A percentile compares a stretch with the other conserved stretches of the same genome.
phyloP scores from a whole-genome alignment of 2,797 vertebrate genomes.

The Pseudochromis fuscus region DNA sequence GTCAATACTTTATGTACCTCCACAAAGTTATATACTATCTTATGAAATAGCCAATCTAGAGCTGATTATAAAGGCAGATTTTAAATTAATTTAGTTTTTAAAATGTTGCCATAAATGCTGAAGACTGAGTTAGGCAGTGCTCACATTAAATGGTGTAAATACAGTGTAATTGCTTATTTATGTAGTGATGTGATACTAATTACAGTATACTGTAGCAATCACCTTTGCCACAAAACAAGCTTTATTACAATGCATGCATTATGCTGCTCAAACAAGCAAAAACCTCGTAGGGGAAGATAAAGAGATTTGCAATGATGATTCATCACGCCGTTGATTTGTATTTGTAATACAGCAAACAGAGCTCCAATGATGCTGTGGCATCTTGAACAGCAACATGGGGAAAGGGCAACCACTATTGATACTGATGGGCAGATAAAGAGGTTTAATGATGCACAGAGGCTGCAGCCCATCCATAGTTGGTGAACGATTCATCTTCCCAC shows the following conservation, averaged over 20 bases:
- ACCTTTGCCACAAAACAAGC: slow-evolving; percentile 46
- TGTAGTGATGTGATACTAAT: slow-evolving; percentile 28
- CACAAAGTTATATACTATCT: slow-evolving; percentile 1
- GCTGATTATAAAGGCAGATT: slow-evolving; percentile 19
- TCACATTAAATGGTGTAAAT: slow-evolving; percentile 1
- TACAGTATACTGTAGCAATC: slow-evolving; percentile 36
- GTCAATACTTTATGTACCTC: slow-evolving; percentile 55
- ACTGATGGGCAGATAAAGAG: slow-evolving; percentile 58
- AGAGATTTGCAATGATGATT: slow-evolving; percentile 54
- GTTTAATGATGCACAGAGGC: slow-evolving; percentile 66
- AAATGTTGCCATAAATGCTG: slow-evolving; percentile 11
- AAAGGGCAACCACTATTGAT: slow-evolving; percentile 51
- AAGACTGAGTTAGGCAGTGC: slow-evolving; percentile 2
- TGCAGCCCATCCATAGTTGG: slow-evolving; percentile 51
- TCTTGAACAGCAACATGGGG: slow-evolving; percentile 43
- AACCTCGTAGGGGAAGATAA: slow-evolving; percentile 42
- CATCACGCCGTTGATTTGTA: slow-evolving; percentile 43
- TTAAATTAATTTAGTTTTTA: slow-evolving; percentile 5
- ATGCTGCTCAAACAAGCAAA: slow-evolving; percentile 44
- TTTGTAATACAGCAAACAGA: slow-evolving; percentile 37
- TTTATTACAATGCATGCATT: slow-evolving; percentile 31
- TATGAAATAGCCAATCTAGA: slow-evolving; percentile 5
- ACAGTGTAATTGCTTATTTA: slow-evolving; percentile 28
- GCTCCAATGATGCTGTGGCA: slow-evolving; percentile 27
- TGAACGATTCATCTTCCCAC: slow-evolving; percentile 52